Evolutionary conservation across 2,888 invertebrate genomes (phyloP).

Genomic region (Chromoteleia sp.): DNA sequence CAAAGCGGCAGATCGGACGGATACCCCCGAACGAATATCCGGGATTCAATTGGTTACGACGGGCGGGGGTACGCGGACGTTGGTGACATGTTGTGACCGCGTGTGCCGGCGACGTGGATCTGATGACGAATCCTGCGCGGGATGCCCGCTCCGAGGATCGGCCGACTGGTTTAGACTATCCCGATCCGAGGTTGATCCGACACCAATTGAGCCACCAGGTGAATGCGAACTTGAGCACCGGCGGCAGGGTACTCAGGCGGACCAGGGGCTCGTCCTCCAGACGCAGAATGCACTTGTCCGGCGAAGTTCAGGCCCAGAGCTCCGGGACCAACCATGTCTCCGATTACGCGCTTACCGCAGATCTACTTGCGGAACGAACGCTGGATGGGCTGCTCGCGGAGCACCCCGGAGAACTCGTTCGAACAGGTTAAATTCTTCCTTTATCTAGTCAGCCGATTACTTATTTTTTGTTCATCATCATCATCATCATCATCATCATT

Average conservation of each 20-base stretch:
- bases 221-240: conserved; percentile 48
- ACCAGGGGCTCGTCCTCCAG: conserved; percentile 79
- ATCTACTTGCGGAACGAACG: conserved; percentile 93
- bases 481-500: too few species aligned
- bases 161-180: conserved; percentile 81
- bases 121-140: conserved; percentile 84
- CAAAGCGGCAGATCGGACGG: background rate
- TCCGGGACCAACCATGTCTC: conserved; percentile 82
- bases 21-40: conserved; percentile 24
- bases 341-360: conserved; percentile 90
- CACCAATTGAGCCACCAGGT: conserved; percentile 75
- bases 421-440: conserved; percentile 94
- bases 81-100: conserved; percentile 64
- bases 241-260: conserved; percentile 73
- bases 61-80: background rate
- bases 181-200: conserved; percentile 77
- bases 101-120: conserved; percentile 74
- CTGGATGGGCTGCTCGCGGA: conserved; percentile 94
- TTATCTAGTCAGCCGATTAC: too few species aligned
- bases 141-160: conserved; percentile 83
- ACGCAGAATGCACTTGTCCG: conserved; percentile 90
- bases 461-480: too few species aligned
- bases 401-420: conserved; percentile 95
- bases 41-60: conserved; percentile 5
- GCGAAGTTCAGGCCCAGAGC: conserved; percentile 89